Conservation (phyloP, 2,888 invertebrate genomes). For the Agapostemon virescens region DNA sequence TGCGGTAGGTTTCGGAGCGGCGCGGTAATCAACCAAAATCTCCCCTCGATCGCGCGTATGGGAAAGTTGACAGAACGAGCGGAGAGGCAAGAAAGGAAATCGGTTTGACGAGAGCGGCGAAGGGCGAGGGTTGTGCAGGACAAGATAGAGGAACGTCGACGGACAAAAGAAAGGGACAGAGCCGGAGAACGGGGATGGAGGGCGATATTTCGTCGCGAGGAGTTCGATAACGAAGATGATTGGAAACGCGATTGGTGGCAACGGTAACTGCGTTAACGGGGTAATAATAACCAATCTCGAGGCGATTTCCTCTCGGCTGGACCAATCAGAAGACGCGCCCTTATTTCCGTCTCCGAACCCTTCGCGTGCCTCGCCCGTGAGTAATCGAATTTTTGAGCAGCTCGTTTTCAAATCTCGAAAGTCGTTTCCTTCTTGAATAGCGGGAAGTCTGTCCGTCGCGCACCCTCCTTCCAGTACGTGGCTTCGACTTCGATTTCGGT, state of each 20-base stretch:
- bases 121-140: slow-evolving; percentile 8
- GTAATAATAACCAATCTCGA: slow-evolving; percentile 80
- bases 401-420: slow-evolving; percentile 73
- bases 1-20: neutral
- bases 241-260: slow-evolving; percentile 74
- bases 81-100: slow-evolving; percentile 40
- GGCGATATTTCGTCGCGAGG: slow-evolving; percentile 70
- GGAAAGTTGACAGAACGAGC: slow-evolving; percentile 42
- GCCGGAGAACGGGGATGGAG: slow-evolving; percentile 45
- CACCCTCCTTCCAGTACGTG: neutral
- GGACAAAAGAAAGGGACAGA: slow-evolving; percentile 43
- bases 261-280: slow-evolving; percentile 76
- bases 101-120: slow-evolving; percentile 42
- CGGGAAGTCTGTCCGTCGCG: neutral
- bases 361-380: slow-evolving; percentile 43
- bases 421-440: slow-evolving; percentile 42
- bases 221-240: slow-evolving; percentile 75
- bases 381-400: slow-evolving; percentile 75
- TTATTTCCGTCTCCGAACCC: slow-evolving; percentile 74
- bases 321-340: slow-evolving; percentile 79
- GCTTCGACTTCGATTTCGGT: too few species aligned
- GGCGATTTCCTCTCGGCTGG: slow-evolving; percentile 78
- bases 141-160: slow-evolving; percentile 23
- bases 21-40: slow-evolving; percentile 26
- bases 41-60: slow-evolving; percentile 13